These are phyloP conservation scores for Gymnodraco acuticeps DNA, from an alignment of 2,797 vertebrate genomes.

Conservation along the genomic window DNA sequence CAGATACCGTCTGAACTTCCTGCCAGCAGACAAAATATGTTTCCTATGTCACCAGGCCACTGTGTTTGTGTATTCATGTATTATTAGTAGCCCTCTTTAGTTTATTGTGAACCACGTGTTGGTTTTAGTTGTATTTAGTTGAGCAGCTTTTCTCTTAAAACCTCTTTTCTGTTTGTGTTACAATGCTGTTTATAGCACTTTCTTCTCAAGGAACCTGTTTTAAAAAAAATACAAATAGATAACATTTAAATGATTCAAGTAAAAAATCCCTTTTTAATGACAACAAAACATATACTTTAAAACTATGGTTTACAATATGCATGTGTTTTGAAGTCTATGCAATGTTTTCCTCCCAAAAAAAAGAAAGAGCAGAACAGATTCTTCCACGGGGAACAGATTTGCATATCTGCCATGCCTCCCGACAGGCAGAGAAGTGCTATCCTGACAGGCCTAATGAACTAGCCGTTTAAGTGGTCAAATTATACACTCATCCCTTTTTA, in stretches of 20 bases:
- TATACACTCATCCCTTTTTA: conserved; percentile 84
- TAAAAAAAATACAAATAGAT: conserved; percentile 1
- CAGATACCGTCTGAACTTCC: conserved; percentile 78
- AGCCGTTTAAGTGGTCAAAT: conserved; percentile 84
- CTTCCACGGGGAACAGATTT: conserved; percentile 68
- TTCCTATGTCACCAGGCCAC: conserved; percentile 75
- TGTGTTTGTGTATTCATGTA: conserved; percentile 33
- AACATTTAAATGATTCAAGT: background rate
- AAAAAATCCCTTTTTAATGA: background rate
- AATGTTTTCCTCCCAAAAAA: conserved; percentile 38
- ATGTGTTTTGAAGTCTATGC: conserved; percentile 34
- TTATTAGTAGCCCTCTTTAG: conserved; percentile 15
- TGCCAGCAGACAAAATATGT: conserved; percentile 69
- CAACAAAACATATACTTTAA: conserved; percentile 7
- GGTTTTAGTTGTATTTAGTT: background rate
- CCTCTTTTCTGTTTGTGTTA: background rate
- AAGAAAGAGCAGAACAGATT: conserved; percentile 49
- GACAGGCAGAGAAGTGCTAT: conserved; percentile 76
- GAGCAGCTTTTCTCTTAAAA: background rate
- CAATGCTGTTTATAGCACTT: conserved; percentile 5
- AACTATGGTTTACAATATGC: background rate
- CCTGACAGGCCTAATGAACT: conserved; percentile 84
- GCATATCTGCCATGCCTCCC: conserved; percentile 75
- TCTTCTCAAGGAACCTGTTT: conserved; percentile 9
- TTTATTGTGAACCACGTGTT: background rate